phyloP scores from a whole-genome alignment of 2,888 invertebrate species.

The Polydesmus complanatus region DNA sequence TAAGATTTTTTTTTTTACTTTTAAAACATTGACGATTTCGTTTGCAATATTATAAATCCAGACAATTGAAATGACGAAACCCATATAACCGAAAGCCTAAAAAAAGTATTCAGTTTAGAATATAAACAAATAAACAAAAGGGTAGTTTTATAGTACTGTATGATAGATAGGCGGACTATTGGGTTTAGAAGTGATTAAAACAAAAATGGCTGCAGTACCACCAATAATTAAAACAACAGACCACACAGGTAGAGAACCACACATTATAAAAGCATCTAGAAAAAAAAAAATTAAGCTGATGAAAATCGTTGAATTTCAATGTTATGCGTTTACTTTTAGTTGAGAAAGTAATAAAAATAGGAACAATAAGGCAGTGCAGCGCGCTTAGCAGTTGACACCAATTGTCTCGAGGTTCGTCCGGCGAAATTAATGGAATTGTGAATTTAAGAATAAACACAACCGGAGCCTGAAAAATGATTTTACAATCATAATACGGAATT shows the following conservation, averaged over 20 bases:
- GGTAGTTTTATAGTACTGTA: neutral
- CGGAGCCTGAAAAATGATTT: constrained; percentile 33
- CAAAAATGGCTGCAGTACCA: neutral
- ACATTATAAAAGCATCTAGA: neutral
- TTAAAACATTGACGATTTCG: constrained; percentile 43
- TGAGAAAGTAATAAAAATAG: constrained; percentile 33
- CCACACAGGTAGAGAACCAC: neutral
- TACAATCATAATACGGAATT: neutral
- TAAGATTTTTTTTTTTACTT: constrained; percentile 24
- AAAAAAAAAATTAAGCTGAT: constrained; percentile 20
- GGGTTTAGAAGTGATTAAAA: neutral
- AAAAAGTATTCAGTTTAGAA: too few relatives aligned
- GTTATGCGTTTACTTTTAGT: constrained; percentile 26
- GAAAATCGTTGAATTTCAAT: constrained; percentile 30
- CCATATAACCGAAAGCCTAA: constrained; percentile 40
- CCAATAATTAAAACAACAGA: neutral
- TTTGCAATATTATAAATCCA: constrained; percentile 46
- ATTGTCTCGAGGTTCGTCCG: constrained; percentile 35
- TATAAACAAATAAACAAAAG: too few relatives aligned
- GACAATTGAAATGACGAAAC: constrained; percentile 42
- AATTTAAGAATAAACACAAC: constrained; percentile 39
- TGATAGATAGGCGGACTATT: neutral
- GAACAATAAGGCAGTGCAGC: constrained; percentile 39
- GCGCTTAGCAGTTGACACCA: constrained; percentile 45
- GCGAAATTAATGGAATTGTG: constrained; percentile 43